Percentiles rank a stretch among this genome's conserved stretches.
These are phyloP conservation scores for Remorina albescens DNA, from an alignment of 2,797 vertebrate genomes.

Conservation along the genomic window DNA sequence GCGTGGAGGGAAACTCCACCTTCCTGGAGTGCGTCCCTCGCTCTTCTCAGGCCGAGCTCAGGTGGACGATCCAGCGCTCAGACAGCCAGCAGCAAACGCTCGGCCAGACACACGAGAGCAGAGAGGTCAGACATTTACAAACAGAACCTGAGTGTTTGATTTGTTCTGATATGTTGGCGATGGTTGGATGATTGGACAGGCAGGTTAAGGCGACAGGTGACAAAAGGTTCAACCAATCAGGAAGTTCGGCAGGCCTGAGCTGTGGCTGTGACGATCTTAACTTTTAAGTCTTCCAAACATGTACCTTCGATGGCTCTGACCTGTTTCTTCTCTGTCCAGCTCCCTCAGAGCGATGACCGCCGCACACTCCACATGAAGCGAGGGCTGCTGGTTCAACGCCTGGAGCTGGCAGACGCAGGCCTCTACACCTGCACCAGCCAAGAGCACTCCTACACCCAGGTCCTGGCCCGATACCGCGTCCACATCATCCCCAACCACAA, in stretches of 20 bases:
- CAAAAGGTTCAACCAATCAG: no score
- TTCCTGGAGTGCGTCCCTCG: conserved; percentile 87
- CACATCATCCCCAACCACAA: conserved; percentile 80
- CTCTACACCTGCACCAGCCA: conserved; percentile 83
- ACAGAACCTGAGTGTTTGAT: no score
- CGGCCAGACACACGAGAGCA: conserved; percentile 23
- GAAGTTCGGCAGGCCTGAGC: no score
- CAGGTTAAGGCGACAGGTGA: no score
- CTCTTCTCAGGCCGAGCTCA: conserved; percentile 78
- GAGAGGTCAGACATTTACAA: conserved; percentile 80
- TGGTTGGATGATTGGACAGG: no score
- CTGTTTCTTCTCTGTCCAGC: conserved; percentile 58
- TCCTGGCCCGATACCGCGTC: conserved; percentile 82
- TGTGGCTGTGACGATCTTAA: no score
- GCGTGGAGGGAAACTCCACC: conserved; percentile 88
- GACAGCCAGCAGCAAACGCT: conserved; percentile 34
- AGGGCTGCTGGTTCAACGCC: conserved; percentile 86
- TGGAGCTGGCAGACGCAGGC: conserved; percentile 76
- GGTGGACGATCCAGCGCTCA: conserved; percentile 78
- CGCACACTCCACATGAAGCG: conserved; percentile 78
- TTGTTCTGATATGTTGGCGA: no score
- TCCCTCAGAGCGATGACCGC: conserved; percentile 59
- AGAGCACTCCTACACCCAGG: conserved; percentile 83
- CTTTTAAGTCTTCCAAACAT: no score
- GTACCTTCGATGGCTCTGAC: no score